Percentiles rank a stretch among this genome's conserved stretches.
Evolutionary conservation across 2,113 vertebrate genomes (phyloP).

Genomic region (Manacus vitellinus): DNA sequence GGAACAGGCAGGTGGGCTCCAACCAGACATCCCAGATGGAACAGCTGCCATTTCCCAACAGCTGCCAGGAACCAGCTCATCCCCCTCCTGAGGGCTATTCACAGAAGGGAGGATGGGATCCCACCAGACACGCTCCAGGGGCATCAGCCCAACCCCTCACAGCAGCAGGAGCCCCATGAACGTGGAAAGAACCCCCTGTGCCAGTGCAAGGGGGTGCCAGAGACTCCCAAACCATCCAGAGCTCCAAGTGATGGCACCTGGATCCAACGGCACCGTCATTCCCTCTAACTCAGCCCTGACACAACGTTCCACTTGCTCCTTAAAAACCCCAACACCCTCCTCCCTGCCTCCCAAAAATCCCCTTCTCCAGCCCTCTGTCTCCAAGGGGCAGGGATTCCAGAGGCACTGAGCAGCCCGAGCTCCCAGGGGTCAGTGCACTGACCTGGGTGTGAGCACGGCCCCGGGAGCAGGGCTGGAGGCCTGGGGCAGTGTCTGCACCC

Average conservation of each 20-base stretch:
- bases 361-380: too few relatives aligned
- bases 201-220: rapidly evolving
- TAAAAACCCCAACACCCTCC: neutral
- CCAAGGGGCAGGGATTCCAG: neutral
- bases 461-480: neutral
- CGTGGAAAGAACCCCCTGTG: rapidly evolving
- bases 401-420: neutral
- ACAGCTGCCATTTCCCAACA: neutral
- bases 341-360: neutral
- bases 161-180: neutral
- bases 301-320: neutral
- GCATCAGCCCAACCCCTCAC: rapidly evolving
- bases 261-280: rapidly evolving
- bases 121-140: neutral
- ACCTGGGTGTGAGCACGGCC: rapidly evolving
- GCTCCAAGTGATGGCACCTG: rapidly evolving
- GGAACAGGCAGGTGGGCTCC: neutral
- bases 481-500: neutral
- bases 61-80: neutral
- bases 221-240: too few relatives aligned
- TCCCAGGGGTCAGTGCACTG: rapidly evolving
- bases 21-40: rapidly evolving
- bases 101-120: neutral
- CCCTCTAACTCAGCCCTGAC: neutral
- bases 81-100: neutral